Conservation (phyloP, 2,113 vertebrate species). For the Corydoras sp. region DNA sequence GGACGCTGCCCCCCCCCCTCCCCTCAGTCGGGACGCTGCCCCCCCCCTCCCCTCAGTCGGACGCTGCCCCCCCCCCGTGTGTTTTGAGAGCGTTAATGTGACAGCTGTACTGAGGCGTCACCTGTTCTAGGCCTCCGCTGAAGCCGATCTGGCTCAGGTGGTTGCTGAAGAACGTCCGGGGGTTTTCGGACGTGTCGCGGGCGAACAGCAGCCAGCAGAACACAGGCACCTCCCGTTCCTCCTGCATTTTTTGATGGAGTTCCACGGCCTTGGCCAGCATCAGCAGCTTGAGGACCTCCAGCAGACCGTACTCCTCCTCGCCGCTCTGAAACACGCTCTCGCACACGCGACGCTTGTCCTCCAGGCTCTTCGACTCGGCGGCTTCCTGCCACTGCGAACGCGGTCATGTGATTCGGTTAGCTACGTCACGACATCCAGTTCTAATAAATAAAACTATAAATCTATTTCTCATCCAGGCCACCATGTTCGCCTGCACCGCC, state of each 20-base stretch:
- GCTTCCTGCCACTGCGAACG: constrained; percentile 57
- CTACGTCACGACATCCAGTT: too few species aligned
- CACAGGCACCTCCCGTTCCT: constrained; percentile 79
- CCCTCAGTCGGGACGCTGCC: too few species aligned
- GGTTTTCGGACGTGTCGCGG: constrained; percentile 83
- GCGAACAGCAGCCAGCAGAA: constrained; percentile 95
- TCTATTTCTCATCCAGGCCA: too few species aligned
- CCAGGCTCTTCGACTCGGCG: constrained; percentile 33
- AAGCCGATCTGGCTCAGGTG: constrained; percentile 89
- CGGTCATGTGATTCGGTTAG: not conserved
- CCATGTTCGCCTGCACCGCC: too few species aligned
- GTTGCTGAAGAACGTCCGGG: constrained; percentile 82
- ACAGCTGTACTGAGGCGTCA: constrained; percentile 47
- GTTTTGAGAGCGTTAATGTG: too few species aligned
- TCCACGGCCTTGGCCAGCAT: constrained; percentile 83
- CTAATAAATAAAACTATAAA: too few species aligned
- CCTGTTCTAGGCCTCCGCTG: constrained; percentile 90
- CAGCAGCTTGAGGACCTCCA: constrained; percentile 91
- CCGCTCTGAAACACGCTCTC: constrained; percentile 78
- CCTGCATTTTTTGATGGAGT: constrained; percentile 73
- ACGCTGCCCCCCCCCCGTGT: too few species aligned
- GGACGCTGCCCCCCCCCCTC: too few species aligned
- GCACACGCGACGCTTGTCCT: constrained; percentile 73
- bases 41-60: too few species aligned
- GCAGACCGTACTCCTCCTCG: constrained; percentile 82